Evolutionary conservation across 2,113 vertebrate genomes (phyloP), one percentile per base, ranked within the genome.

Genomic region (Poeciliopsis occidentalis): DNA sequence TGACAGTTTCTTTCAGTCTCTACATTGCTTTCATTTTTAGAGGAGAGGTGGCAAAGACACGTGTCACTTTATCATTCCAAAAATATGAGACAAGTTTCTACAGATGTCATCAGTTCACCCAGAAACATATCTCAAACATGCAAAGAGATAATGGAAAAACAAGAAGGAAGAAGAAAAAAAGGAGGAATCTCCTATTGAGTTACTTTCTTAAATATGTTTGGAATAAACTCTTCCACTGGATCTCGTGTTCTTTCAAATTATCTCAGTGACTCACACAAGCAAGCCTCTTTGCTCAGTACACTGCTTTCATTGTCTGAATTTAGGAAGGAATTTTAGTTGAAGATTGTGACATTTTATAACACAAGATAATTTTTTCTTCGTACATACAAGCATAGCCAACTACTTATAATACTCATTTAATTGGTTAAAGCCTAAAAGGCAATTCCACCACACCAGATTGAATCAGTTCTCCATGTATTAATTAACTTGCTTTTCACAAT

Each of bases 181-280:
- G 12, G 11, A 11, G 13, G 12, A 60, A 31, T 31, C 12, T 71
- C 65, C 61, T n/a, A 71, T 2, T 8, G 22, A 71, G 70, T 75
- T 71, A 66, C 34, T 44, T 67, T 78, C 30, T 67, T 29, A 41
- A 57, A 69, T 27, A 4, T 75, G 11, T 73, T 75, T 65, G 32
- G 15, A 68, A 66, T 65, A 76, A 77, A 67, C n/a, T 15, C 34
- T 51, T 80, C 32, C 37, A 12, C 67, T 74, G 57, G 76, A 73
- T 75, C 69, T 73, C 78, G 73, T 85, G 75, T 79, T 86, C 32
- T 86, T 68, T 75, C 30, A 83, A 86, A 74, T 86, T 27, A 82
- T 83, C 67, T 75, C 47, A 61, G 65, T 85, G 84, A 74, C 85
- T 90, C 78, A 81, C 63, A 67, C 29, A 67, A 71, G 54, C 26